Evolutionary conservation across 2,888 invertebrate species (phyloP).

Genomic region (Agonopterix subpropinquella): DNA sequence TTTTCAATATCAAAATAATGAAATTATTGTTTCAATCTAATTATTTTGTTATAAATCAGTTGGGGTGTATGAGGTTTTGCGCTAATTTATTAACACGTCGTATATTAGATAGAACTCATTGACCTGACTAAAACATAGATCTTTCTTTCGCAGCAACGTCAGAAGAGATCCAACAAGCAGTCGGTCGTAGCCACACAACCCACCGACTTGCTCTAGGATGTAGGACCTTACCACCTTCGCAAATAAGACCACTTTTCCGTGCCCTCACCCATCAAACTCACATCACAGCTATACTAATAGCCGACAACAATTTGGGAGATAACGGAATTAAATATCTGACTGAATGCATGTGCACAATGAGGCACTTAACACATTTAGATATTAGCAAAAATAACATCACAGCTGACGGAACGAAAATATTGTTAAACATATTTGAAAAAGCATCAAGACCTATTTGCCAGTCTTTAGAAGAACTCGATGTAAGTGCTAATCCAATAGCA

Average conservation of each 20-base stretch:
- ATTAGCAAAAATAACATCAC: constrained; percentile 81
- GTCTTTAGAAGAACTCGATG: constrained; percentile 76
- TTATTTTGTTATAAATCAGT: no score
- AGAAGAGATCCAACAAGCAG: constrained; percentile 68
- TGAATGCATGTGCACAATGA: constrained; percentile 75
- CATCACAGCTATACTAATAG: constrained; percentile 78
- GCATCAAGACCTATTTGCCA: constrained; percentile 49
- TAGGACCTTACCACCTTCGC: constrained; percentile 67
- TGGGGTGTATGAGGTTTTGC: no score
- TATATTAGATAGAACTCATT: neutral
- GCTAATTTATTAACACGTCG: no score
- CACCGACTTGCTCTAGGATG: constrained; percentile 75
- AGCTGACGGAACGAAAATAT: constrained; percentile 68
- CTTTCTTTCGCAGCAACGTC: constrained; percentile 67
- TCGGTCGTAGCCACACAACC: constrained; percentile 79
- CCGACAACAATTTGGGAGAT: constrained; percentile 80
- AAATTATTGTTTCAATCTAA: no score
- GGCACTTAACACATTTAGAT: constrained; percentile 76
- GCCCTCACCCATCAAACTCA: constrained; percentile 82
- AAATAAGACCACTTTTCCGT: constrained; percentile 79
- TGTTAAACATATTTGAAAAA: constrained; percentile 65
- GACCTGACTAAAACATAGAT: constrained; percentile 1
- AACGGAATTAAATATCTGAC: constrained; percentile 77
- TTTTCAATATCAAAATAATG: no score
- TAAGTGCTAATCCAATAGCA: constrained; percentile 83